Base-by-base conservation (phyloP, 2,888 invertebrate species). In the Drosophila paranaensis region DNA sequence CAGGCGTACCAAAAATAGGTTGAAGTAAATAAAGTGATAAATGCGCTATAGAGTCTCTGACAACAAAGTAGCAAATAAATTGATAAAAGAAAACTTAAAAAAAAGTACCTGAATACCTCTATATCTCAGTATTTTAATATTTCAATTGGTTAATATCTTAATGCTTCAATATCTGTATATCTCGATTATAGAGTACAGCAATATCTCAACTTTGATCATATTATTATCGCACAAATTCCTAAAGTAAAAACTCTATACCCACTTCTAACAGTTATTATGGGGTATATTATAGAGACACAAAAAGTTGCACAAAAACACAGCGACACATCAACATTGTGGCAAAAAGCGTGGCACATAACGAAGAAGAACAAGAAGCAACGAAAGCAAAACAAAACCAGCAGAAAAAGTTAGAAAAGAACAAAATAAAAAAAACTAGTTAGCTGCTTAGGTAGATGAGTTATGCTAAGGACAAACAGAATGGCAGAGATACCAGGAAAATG, bases 401-500 rank as follows among this genome's bases (percentile, higher is more conserved):
- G 48, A 42, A 53, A 61, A 42, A 64, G 42, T 20, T 20, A 20
- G 20, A 20, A 2, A 20, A 20, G 20, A 20, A 20, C 20, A 20
- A 16, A 40, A 35, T 54, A 45, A 2, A 61, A 60, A 42, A 13
- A 61, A 63, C 42, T 74, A 77, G 77, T 61, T 63, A 77, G 57
- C 73, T 73, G 64, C 55, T 62, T 67, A 71, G 50, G 60, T 65
- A 63, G 61, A 60, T 72, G 83, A 67, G 64, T 60, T 72, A 61
- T 71, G 61, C 77, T 64, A 50, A 53, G 69, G 54, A 33, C 72
- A 45, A 55, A 61, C 58, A 56, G 67, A 69, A 66, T 67, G 58
- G 56, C 61, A 48, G 57, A 73, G 66, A 81, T 65, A 73, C 60
- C 65, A 70, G 61, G 58, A 66, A 54, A 79, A 82, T 50, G 62